A percentile compares a stretch with the other conserved stretches of the same genome.
Conservation (phyloP, 2,888 invertebrate species). For the Autographa gamma region DNA sequence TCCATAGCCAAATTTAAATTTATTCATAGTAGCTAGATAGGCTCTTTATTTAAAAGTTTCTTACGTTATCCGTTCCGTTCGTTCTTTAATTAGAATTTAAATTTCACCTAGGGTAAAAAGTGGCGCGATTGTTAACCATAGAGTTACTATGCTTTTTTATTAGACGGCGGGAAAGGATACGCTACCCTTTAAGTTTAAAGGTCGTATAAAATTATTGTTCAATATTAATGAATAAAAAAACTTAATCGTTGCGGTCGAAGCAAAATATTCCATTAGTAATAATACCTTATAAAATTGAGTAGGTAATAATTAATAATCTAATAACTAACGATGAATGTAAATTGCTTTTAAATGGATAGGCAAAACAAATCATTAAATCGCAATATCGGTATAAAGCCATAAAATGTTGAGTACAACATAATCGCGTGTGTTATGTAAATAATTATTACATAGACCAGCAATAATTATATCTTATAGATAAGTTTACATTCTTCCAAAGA, state of each 20-base stretch:
- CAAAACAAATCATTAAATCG: neutral
- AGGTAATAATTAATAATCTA: neutral
- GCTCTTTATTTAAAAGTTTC: neutral
- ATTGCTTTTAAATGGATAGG: neutral
- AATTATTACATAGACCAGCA: neutral
- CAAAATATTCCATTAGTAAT: too few relatives aligned
- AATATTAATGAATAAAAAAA: neutral
- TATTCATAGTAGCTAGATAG: neutral
- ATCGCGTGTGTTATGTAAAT: neutral
- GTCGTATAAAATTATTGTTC: neutral
- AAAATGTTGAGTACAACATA: neutral
- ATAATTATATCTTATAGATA: neutral
- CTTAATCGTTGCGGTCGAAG: too few relatives aligned
- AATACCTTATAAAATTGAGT: neutral
- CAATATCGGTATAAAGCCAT: neutral
- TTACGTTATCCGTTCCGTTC: neutral
- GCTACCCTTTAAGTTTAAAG: neutral
- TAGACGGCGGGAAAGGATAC: neutral
- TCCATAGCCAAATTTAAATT: neutral
- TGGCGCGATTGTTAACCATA: conserved; percentile 2
- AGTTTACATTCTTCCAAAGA: too few relatives aligned
- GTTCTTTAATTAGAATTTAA: conserved; percentile 24
- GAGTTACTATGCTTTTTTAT: neutral
- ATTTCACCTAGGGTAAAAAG: conserved; percentile 11
- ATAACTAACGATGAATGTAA: neutral